Percentiles rank a stretch among this genome's conserved stretches.
Conservation (phyloP, 2,113 vertebrate genomes). For the Lichenostomus cassidix region DNA sequence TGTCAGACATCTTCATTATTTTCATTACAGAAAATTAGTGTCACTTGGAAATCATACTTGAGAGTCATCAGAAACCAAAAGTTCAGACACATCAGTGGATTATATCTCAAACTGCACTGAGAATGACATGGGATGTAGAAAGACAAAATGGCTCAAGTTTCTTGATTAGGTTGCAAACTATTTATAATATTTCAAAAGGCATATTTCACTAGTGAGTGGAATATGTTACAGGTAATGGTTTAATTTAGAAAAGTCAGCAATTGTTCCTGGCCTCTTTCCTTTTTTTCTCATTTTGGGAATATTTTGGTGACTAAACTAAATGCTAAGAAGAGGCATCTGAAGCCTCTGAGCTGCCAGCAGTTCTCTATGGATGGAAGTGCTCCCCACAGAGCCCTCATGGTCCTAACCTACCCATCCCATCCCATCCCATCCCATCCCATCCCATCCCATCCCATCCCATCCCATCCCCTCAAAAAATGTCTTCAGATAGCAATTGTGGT, state of each 20-base stretch:
- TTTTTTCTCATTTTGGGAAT: neutral
- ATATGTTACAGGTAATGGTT: neutral
- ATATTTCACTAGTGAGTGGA: neutral
- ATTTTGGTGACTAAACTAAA: neutral
- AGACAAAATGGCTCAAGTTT: neutral
- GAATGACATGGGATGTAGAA: neutral
- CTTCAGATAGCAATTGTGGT: accelerated
- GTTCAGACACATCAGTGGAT: neutral
- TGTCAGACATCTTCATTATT: neutral
- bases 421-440: accelerated
- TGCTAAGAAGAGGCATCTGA: neutral
- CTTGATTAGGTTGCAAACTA: neutral
- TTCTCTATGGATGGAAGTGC: neutral
- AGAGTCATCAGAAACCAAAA: neutral
- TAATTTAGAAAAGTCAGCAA: neutral
- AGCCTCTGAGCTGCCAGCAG: neutral
- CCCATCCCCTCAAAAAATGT: neutral
- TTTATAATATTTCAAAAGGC: neutral
- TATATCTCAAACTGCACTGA: neutral
- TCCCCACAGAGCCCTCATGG: no score
- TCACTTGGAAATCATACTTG: neutral
- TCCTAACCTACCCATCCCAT: neutral
- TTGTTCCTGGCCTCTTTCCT: neutral
- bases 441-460: accelerated
- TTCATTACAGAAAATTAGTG: neutral